These are phyloP conservation scores for Drosophila fulvimacula DNA, from an alignment of 2,888 invertebrate genomes.

Conservation along the genomic window DNA sequence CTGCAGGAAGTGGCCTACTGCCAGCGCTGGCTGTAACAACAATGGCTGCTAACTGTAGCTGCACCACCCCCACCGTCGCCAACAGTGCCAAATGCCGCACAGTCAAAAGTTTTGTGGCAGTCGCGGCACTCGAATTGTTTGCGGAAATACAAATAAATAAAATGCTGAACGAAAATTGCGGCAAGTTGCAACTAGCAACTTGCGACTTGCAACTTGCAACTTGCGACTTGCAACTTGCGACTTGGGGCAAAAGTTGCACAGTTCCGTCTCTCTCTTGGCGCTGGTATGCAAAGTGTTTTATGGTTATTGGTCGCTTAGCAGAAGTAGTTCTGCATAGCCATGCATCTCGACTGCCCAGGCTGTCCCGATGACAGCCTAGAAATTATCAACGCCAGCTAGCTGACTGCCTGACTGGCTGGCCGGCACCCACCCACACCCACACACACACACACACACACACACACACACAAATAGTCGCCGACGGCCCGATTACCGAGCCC, in stretches of 20 bases:
- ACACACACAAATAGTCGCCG: slow-evolving; percentile 58
- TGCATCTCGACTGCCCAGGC: slow-evolving; percentile 37
- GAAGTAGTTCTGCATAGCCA: slow-evolving; percentile 51
- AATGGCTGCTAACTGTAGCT: slow-evolving; percentile 9
- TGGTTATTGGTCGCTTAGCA: slow-evolving; percentile 70
- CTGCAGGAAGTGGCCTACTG: slow-evolving; percentile 78
- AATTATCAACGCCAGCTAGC: slow-evolving; percentile 68
- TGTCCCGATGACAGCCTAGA: slow-evolving; percentile 67
- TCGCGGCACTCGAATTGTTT: slow-evolving; percentile 67
- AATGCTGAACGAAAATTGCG: slow-evolving; percentile 52
- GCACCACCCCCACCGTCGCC: background rate
- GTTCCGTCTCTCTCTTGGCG: slow-evolving; percentile 6
- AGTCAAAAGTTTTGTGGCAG: slow-evolving; percentile 70
- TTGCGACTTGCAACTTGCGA: slow-evolving; percentile 20
- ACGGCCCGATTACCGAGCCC: slow-evolving; percentile 52
- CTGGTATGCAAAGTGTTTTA: slow-evolving; percentile 65
- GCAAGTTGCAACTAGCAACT: slow-evolving; percentile 18
- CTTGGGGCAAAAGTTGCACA: slow-evolving; percentile 17
- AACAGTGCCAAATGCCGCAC: slow-evolving; percentile 36
- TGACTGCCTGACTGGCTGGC: slow-evolving; percentile 35
- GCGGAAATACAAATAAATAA: slow-evolving; percentile 78
- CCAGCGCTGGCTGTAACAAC: slow-evolving; percentile 38
- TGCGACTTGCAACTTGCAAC: slow-evolving; percentile 26
- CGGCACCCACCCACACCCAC: slow-evolving; percentile 1
- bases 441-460: background rate